Evolutionary conservation across 1,140 invertebrate species (phyloP), one percentile per base, ranked within the genome.

Genomic region (Bacillus rossius): DNA sequence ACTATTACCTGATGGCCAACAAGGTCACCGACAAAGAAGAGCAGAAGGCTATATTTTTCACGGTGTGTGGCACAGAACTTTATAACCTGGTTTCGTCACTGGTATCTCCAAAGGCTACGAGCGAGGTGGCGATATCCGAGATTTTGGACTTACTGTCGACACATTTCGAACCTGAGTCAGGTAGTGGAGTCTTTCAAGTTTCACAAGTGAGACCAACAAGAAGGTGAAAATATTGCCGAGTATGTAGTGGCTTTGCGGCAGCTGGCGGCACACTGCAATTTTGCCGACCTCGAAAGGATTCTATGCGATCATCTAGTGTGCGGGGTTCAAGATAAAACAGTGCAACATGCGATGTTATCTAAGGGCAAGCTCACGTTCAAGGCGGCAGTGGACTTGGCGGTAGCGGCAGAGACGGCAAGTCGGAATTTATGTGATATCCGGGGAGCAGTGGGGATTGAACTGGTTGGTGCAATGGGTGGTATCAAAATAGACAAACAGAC

Each of bases 181-280:
- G n/a, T 45, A 8, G 43, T 45, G 5, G 17, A 45, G 23, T 25
- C 17, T 3, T 45, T 45, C 13, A 3, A 45, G 13, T 66, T 67
- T 40, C 29, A 63, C 29, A 61, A 59, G 57, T 40, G 65, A n/a
- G 54, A 51, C 43, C 65, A 66, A 29, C 29, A 41, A 26, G 17
- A 25, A 26, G 47, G 48, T 13, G 64, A 66, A 43, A n/a, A 37
- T 10, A 26, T 65, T 10, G 38, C 49, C 2, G 60, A 61, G n/a
- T 67, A 62, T 48, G 37, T 65, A 16, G 63, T 59, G 8, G 63
- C 63, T 17, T 54, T 67, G 40, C 26, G 58, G 41, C 55, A 52
- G 42, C 37, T 67, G 41, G 55, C 63, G 16, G 54, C 51, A 10
- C 29, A 60, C 22, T 67, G 66, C 49, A 64, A 67, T 47, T 67